Base-by-base conservation (phyloP, 2,888 invertebrate species). In the Arrhopalites spinosus region DNA sequence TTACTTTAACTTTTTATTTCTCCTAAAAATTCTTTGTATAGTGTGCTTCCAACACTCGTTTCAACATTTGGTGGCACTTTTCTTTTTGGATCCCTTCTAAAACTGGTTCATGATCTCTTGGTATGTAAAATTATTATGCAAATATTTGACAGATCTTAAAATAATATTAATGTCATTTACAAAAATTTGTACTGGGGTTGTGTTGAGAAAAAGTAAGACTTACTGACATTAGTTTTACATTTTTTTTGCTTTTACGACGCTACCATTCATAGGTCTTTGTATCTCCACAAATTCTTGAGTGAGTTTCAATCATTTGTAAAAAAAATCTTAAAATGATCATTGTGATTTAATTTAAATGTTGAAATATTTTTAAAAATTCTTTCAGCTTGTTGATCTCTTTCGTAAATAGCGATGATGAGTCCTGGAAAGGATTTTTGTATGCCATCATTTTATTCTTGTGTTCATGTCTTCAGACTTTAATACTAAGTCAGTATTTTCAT, bases 11-110 rank as follows among this genome's bases (percentile, higher is more conserved):
- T n/a, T n/a, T n/a, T n/a, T n/a, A n/a, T n/a, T n/a, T n/a, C n/a
- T n/a, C n/a, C n/a, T n/a, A n/a, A n/a, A n/a, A n/a, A n/a, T n/a
- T n/a, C n/a, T n/a, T n/a, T n/a, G n/a, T n/a, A n/a, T 11, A 79
- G 68, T 23, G 69, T 77, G n/a, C 50, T 75, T 20, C 70, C 53
- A 1, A 77, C 79, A 7, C 50, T 81, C 8, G 76, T 76, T 45
- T 90, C 91, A 84, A 92, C 95, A 5, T 98, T 96, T 85, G 95
- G 96, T 66, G 90, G 91, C 0, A 92, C 93, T 73, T 95, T 96
- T 85, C 78, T 96, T 0, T 91, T 95, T 83, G 95, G 96, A n/a
- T 89, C 94, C 0, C 85, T 91, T 69, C 87, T 96, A 79, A 97
- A 97, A 86, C 85, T 96, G 0, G 83, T 91, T 53, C 92, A 94